Percentiles rank a stretch among this genome's conserved stretches.
These are phyloP conservation scores for Anser brachyrhynchus DNA, from an alignment of 2,113 vertebrate genomes.

Conservation along the genomic window DNA sequence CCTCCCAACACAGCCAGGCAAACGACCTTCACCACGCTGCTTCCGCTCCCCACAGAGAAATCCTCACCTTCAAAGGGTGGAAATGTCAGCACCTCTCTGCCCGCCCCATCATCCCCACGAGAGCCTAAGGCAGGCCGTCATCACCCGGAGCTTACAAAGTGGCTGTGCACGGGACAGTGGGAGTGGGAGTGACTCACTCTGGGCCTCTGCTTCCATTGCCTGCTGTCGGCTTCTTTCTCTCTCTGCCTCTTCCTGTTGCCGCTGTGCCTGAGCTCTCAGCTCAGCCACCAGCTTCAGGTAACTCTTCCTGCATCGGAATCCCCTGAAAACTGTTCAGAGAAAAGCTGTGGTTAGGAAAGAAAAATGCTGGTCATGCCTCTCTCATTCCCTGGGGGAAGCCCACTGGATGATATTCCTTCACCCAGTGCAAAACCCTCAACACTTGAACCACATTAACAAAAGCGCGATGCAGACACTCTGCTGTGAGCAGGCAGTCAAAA, in stretches of 20 bases:
- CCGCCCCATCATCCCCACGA: fast-evolving
- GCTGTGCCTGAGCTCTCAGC: constrained; percentile 14
- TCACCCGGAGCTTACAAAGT: background rate
- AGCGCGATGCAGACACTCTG: background rate
- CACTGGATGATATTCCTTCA: background rate
- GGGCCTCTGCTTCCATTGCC: constrained; percentile 38
- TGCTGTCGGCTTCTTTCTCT: constrained; percentile 40
- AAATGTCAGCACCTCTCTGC: fast-evolving
- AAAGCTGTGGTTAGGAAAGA: background rate
- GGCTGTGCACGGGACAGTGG: fast-evolving
- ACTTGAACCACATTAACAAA: background rate
- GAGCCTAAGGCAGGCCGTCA: background rate
- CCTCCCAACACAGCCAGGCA: background rate
- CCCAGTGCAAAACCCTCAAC: background rate
- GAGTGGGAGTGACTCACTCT: constrained; percentile 50
- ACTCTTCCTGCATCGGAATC: constrained; percentile 50
- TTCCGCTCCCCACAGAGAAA: background rate
- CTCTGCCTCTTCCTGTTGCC: constrained; percentile 43
- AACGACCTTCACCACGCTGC: fast-evolving
- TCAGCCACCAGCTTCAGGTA: constrained; percentile 62
- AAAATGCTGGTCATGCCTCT: background rate
- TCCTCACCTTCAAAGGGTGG: background rate
- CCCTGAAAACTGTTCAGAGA: constrained; percentile 60
- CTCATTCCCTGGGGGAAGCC: background rate
- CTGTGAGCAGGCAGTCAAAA: background rate